Percentiles rank a stretch among this genome's conserved stretches.
phyloP scores from a whole-genome alignment of 2,797 vertebrate genomes.

The Arnoldichthys spilopterus region DNA sequence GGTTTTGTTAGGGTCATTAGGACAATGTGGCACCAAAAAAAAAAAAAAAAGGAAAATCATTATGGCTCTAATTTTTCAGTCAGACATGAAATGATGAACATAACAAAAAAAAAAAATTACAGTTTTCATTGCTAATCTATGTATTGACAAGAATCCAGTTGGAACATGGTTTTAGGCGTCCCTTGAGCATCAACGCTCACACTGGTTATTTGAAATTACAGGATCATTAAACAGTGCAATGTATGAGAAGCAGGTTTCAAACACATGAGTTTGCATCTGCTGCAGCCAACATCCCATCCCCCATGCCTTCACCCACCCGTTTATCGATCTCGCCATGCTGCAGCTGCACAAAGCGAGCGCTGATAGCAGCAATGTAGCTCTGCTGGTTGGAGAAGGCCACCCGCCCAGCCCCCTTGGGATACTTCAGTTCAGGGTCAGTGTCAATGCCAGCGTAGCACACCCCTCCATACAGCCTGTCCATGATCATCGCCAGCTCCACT shows the following conservation, averaged over 20 bases:
- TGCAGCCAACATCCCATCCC: neutral
- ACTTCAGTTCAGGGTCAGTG: conserved; percentile 98
- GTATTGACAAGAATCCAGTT: no score
- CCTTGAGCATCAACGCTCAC: no score
- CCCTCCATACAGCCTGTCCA: conserved; percentile 97
- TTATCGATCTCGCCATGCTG: conserved; percentile 99
- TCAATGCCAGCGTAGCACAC: conserved; percentile 99
- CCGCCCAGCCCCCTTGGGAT: conserved; percentile 97
- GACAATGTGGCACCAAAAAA: no score
- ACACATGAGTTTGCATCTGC: conserved; percentile 8
- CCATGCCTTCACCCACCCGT: conserved; percentile 85
- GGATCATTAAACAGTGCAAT: neutral
- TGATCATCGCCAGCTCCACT: conserved; percentile 99
- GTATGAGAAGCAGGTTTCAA: neutral
- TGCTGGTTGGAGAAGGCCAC: conserved; percentile 99
- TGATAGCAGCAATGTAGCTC: conserved; percentile 99
- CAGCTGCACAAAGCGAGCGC: conserved; percentile 99
- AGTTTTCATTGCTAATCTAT: no score
- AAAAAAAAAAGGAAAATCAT: no score
- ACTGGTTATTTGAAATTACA: neutral
- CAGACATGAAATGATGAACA: no score
- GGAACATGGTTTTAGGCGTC: no score
- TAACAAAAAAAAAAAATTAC: no score
- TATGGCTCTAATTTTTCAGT: no score
- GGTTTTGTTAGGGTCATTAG: no score